A percentile compares a stretch with the other conserved stretches of the same genome.
Conservation (phyloP, 2,797 vertebrate species). For the Botia almorhae region DNA sequence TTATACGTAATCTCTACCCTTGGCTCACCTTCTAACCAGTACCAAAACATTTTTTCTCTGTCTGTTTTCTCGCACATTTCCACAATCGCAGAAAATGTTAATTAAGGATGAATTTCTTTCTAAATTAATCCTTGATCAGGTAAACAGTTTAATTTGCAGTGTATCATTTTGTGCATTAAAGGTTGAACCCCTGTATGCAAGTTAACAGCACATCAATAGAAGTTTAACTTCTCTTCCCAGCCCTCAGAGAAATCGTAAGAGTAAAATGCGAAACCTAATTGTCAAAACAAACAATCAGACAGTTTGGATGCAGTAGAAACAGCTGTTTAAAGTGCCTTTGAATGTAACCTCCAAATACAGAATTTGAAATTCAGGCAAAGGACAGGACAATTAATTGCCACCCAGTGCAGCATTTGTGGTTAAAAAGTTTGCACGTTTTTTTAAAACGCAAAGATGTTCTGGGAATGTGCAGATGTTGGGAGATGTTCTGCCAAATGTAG, state of each 20-base stretch:
- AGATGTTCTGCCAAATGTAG: constrained; percentile 6
- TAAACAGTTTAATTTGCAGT: background rate
- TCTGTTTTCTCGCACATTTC: background rate
- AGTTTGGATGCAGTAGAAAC: constrained; percentile 76
- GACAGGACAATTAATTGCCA: no score
- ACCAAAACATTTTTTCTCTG: constrained; percentile 12
- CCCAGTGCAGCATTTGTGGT: no score
- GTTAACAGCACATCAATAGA: background rate
- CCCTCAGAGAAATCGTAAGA: constrained; percentile 8
- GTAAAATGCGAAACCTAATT: constrained; percentile 80
- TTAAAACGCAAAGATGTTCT: constrained; percentile 15
- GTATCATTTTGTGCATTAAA: constrained; percentile 8
- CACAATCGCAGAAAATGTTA: background rate
- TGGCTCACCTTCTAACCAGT: background rate
- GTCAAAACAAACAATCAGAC: constrained; percentile 78
- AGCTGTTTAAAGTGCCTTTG: constrained; percentile 76
- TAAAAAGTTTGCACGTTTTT: no score
- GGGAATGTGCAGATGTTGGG: background rate
- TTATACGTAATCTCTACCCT: background rate
- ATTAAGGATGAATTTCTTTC: background rate
- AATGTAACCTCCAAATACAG: constrained; percentile 25
- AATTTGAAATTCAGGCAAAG: no score
- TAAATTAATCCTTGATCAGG: no score
- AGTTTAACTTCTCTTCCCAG: constrained; percentile 2
- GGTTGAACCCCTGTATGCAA: background rate